Conservation (phyloP, 2,113 vertebrate genomes). For the Oryctolagus cuniculus region mOryCun1.1 NC_091433.1:6786501-6787000, state of each 20-base stretch:
- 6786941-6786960: background rate
- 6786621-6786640: background rate
- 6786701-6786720: background rate
- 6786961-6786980: constrained; percentile 46
- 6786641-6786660: background rate
- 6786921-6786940: background rate
- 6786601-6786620: background rate
- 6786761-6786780: background rate
- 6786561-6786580: background rate
- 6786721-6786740: background rate
- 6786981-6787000: constrained; percentile 27
- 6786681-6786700: background rate
- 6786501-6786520: background rate
- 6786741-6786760: background rate
- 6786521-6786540: background rate
- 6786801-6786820: background rate
- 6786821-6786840: background rate
- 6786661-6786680: background rate
- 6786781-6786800: background rate
- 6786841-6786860: background rate
- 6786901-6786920: background rate
- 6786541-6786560: rapidly evolving
- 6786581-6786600: background rate
- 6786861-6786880: background rate
- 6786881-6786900: background rate